Evolutionary conservation across 2,113 vertebrate species (phyloP).

Genomic region (Tauraco erythrolophus): DNA sequence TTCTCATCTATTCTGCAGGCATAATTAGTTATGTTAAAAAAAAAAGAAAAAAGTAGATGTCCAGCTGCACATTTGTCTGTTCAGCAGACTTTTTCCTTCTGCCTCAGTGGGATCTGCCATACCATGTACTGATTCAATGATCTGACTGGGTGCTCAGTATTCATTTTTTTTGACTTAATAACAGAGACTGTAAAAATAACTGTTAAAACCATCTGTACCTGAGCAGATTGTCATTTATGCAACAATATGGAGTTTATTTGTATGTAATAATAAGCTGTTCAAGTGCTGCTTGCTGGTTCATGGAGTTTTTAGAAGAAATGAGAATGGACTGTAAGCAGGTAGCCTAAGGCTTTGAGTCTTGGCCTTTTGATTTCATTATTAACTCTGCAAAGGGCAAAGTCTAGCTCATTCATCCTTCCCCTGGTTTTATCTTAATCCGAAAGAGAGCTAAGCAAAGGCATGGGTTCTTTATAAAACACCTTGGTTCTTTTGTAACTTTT

Average conservation of each 20-base stretch:
- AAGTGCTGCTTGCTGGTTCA: background rate
- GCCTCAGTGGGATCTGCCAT: constrained; percentile 2
- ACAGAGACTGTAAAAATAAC: constrained; percentile 19
- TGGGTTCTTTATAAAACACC: background rate
- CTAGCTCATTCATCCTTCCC: background rate
- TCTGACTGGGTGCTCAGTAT: constrained; percentile 1
- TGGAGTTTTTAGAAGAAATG: background rate
- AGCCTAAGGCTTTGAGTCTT: background rate
- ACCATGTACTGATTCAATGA: constrained; percentile 16
- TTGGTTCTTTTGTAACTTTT: background rate
- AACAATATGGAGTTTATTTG: constrained; percentile 6
- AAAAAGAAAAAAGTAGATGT: background rate
- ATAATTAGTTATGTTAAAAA: background rate
- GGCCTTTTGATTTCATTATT: background rate
- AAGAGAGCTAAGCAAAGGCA: background rate
- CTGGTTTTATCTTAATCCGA: background rate
- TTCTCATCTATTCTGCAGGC: background rate
- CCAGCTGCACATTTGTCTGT: background rate
- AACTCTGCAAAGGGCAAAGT: background rate
- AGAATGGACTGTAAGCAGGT: background rate
- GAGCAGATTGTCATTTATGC: constrained; percentile 53
- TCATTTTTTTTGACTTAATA: constrained; percentile 17
- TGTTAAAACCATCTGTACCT: constrained; percentile 61
- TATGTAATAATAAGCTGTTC: background rate
- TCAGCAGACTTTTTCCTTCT: background rate